Conservation (phyloP, 2,888 invertebrate species). For the Dioctria rufipes region DNA sequence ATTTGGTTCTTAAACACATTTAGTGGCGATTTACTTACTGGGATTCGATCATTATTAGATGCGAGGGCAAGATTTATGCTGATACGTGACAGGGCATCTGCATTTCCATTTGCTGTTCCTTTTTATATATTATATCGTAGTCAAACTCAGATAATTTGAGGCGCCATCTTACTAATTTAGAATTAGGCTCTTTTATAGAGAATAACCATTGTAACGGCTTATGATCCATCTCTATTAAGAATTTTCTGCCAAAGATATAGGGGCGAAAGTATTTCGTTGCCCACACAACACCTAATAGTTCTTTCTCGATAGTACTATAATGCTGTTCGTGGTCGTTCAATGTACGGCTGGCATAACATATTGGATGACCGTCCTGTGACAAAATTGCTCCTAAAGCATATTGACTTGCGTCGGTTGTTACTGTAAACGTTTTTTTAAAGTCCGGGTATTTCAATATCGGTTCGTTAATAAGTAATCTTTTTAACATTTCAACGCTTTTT, state of each 20-base stretch:
- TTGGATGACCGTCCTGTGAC: conserved; percentile 61
- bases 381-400: conserved; percentile 53
- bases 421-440: conserved; percentile 43
- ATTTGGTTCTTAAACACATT: not conserved
- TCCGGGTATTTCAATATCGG: conserved; percentile 55
- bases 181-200: too few relatives aligned
- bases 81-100: conserved; percentile 48
- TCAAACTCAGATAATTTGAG: too few relatives aligned
- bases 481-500: conserved; percentile 30
- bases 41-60: not conserved
- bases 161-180: too few relatives aligned
- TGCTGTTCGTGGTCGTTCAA: conserved; percentile 58
- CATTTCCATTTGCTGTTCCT: too few relatives aligned
- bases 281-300: conserved; percentile 64
- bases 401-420: too few relatives aligned
- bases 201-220: conserved; percentile 65
- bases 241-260: conserved; percentile 58
- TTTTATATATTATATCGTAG: too few relatives aligned
- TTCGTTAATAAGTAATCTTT: conserved; percentile 55
- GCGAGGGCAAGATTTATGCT: conserved; percentile 56
- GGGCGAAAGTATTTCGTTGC: conserved; percentile 65
- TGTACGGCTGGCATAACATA: conserved; percentile 62
- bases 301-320: conserved; percentile 64
- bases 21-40: not conserved
- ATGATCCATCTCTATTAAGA: conserved; percentile 54